Base-by-base conservation (phyloP, 2,888 invertebrate genomes). In the Drosophila recens region DNA sequence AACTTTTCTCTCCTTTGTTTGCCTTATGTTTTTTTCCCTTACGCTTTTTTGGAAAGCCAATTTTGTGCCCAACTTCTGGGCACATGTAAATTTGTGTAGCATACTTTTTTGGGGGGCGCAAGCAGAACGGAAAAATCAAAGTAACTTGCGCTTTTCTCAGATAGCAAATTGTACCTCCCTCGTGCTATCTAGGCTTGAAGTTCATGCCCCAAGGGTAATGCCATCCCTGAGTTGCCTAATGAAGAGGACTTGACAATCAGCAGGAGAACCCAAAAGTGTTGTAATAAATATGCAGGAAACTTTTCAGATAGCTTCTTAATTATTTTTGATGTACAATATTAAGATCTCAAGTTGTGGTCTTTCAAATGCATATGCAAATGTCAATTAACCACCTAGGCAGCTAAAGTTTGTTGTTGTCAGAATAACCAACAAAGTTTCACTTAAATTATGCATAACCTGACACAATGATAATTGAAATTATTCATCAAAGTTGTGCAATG, bases 111-210 rank as follows among this genome's bases (percentile, higher is more conserved):
- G 40, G 49, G 45, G 45, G 45, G 8, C 6, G 36, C n/a, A 20
- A 27, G 42, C 52, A n/a, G 27, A 45, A 34, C 43, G 17, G 61
- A 48, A 63, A 79, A 79, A 79, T 79, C 79, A 79, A 81, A 81
- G 79, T 65, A 75, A 79, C 64, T 78, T 78, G 59, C 70, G 75
- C 70, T 79, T 73, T 69, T 73, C 79, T 67, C 79, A 70, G 82
- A 69, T 69, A 68, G 67, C 72, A 72, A 67, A 67, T 61, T 65
- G 45, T 58, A 48, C 13, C 62, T 49, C 36, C 56, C 27, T 52
- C 49, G 13, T 13, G 34, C 40, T 33, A 49, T 63, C 63, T 52
- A 57, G 51, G 10, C 56, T 30, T 40, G 23, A 68, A 68, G 51
- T 61, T 61, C 33, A 51, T 49, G 67, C 75, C 78, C 68, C 62